Evolutionary conservation across 2,888 invertebrate genomes (phyloP), one percentile per base, ranked within the genome.

Genomic region (Ormyrus rosae): DNA sequence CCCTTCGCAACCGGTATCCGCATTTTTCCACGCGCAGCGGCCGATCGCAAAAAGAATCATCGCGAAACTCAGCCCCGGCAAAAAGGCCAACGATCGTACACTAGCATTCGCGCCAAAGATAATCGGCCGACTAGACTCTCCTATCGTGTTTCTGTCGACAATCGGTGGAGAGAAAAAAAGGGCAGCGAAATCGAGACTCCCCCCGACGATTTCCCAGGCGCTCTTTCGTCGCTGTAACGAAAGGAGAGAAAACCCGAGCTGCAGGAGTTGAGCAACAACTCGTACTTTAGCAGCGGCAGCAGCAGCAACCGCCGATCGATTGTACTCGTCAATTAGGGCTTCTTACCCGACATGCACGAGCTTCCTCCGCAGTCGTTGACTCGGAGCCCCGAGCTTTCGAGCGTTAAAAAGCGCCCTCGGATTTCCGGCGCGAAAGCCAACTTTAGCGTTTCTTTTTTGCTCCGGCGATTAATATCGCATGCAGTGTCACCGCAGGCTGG

Each of bases 271-370:
- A 65, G 71, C 53, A 65, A 78, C 45, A 46, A 55, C 53, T 1
- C 10, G 50, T 0, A 13, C 51, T 19, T 19, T 19, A 19, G 73
- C 55, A 51, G 58, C 11, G 34, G 19, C 7, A 19, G 10, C 19
- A 19, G 19, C 19, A 19, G 19, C 19, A 19, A 1, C 19, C 19
- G 74, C 50, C 68, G 79, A 74, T 79, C 79, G 79, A 79, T 79
- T 79, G 69, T 74, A 13, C 63, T 69, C 56, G 69, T 74, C 79
- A 73, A 79, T 79, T 74, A 69, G 64, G 79, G 79, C 79, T 74
- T 79, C 79, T 50, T 46, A 19, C n/a, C 8, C 56, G 65, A 9
- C 7, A 10, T 8, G 19, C 45, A 11, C 48, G 19, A 50, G 11
- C 8, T 10, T 46, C 63, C 13, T 9, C 13, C 55, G 3, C 2